Percentiles rank a stretch among this genome's conserved stretches.
These are phyloP conservation scores for Erpobdella octoculata DNA, from an alignment of 2,888 invertebrate genomes.

Conservation along the genomic window DNA sequence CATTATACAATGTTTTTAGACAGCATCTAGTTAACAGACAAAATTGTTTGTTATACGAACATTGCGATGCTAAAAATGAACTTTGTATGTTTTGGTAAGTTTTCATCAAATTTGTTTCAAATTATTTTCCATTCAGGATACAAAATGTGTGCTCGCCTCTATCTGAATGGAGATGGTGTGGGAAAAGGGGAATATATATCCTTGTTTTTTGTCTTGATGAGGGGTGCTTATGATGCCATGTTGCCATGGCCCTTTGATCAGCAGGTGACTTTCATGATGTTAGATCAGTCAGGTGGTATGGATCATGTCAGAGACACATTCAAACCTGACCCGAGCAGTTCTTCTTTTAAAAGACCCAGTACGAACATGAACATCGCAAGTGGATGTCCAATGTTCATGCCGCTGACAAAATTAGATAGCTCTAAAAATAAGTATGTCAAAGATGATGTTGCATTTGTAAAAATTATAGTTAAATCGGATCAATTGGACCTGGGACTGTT, in stretches of 20 bases:
- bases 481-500: no score
- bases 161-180: conserved; percentile 49
- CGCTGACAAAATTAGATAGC: conserved; percentile 34
- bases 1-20: no score
- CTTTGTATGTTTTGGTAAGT: background rate
- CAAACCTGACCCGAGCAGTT: conserved; percentile 47
- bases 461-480: conserved; percentile 41
- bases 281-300: conserved; percentile 44
- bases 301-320: conserved; percentile 50
- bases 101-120: background rate
- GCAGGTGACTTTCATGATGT: conserved; percentile 46
- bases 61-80: no score
- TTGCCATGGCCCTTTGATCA: conserved; percentile 45
- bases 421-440: conserved; percentile 41
- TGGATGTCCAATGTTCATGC: conserved; percentile 49
- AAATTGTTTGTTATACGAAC: no score
- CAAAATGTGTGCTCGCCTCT: conserved; percentile 47
- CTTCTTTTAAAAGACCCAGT: conserved; percentile 47
- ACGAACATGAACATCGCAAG: conserved; percentile 51
- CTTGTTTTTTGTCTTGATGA: conserved; percentile 49
- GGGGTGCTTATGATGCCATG: conserved; percentile 45
- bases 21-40: no score
- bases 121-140: conserved; percentile 38
- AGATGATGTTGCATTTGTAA: conserved; percentile 46
- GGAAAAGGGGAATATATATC: conserved; percentile 48